Evolutionary conservation across 2,888 invertebrate species (phyloP), one percentile per base, ranked within the genome.

Genomic region (Suillia variegata): DNA sequence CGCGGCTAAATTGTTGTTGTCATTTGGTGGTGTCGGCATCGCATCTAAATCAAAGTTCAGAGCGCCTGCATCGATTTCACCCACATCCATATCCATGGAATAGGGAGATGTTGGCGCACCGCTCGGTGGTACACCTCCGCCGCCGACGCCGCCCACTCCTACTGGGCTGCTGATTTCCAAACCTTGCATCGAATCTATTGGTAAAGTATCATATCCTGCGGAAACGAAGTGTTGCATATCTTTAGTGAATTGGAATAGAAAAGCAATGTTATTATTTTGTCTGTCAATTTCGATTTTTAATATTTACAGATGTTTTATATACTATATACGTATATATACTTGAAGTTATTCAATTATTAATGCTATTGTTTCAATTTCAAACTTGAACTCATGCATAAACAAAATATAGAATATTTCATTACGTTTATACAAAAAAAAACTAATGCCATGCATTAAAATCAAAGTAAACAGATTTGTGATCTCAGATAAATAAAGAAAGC

Each of bases 141-240:
- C 73, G 47, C 69, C 64, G n/a, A n/a, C n/a, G 21, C 70, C 74
- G 33, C 73, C 70, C 56, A 74, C 76, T 61, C 79, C 80, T 62
- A 80, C 80, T 66, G 79, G 80, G 70, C 81, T 80, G 79, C 93
- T 93, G 79, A 96, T 92, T 81, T 96, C 96, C 78, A 96, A 85
- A 68, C 94, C 95, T 87, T 96, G 94, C 94, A 96, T 94, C 74
- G 93, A 92, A 85, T 95, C 94, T 90, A 96, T 92, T 87, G 95
- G 96, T 88, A 96, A 91, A 88, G 94, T 93, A 89, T 96, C 96
- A 90, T 94, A 96, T 87, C 94, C 96, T 94, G 72, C 66, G 21
- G 45, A 58, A 54, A 42, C 12, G 26, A n/a, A n/a, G n/a, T n/a
- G n/a, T n/a, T n/a, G n/a, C n/a, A n/a, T n/a, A n/a, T n/a, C n/a